These are phyloP conservation scores for Amphipoea lucens DNA, from an alignment of 2,888 invertebrate genomes.

Conservation along the genomic window DNA sequence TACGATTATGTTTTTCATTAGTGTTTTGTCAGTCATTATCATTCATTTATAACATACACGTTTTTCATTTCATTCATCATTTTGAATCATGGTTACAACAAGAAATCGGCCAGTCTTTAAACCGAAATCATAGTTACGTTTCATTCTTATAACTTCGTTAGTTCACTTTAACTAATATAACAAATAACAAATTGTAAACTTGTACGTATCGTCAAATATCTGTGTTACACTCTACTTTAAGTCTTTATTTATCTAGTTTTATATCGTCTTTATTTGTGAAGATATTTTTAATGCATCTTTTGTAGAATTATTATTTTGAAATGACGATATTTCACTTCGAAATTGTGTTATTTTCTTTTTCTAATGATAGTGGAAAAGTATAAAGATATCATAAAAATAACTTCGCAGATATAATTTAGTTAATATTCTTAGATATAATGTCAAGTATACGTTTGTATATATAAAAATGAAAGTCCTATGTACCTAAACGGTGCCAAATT, in stretches of 20 bases:
- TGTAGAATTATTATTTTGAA: background rate
- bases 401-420: conserved; percentile 43
- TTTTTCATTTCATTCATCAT: conserved; percentile 19
- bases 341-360: background rate
- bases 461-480: conserved; percentile 80
- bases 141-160: conserved; percentile 27
- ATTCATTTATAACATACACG: conserved; percentile 6
- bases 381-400: conserved; percentile 22
- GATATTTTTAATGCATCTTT: conserved; percentile 18
- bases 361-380: background rate
- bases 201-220: conserved; percentile 84
- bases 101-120: conserved; percentile 25
- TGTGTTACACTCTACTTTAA: conserved; percentile 83
- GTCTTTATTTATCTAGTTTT: conserved; percentile 74
- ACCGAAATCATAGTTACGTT: conserved; percentile 1
- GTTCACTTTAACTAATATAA: conserved; percentile 50
- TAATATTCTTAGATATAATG: conserved; percentile 52
- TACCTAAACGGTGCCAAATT: conserved; percentile 88
- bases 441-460: conserved; percentile 77
- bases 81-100: conserved; percentile 1
- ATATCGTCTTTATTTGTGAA: conserved; percentile 43
- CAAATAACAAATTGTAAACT: conserved; percentile 69
- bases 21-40: conserved; percentile 1
- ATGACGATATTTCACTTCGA: background rate
- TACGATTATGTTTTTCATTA: background rate